phyloP scores from a whole-genome alignment of 2,888 invertebrate genomes.

The Glyphotaelius pellucidus region DNA sequence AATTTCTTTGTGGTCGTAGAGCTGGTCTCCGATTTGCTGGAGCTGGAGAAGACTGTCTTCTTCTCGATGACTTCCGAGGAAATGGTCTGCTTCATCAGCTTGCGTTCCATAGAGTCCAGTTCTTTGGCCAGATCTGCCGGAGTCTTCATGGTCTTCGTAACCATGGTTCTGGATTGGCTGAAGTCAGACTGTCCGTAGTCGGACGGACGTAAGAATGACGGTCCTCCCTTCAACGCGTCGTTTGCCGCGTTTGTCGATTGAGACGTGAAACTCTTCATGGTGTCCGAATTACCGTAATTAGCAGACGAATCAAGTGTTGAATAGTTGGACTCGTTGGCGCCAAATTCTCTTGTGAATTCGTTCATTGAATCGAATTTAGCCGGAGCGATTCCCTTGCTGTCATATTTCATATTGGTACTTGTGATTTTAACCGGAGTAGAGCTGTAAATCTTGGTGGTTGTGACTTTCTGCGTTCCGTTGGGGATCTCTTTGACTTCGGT shows the following conservation, averaged over 20 bases:
- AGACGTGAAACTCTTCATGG: slow-evolving; percentile 69
- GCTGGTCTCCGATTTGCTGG: slow-evolving; percentile 78
- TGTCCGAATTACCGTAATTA: slow-evolving; percentile 70
- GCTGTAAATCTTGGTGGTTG: slow-evolving; percentile 78
- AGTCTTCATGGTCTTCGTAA: slow-evolving; percentile 71
- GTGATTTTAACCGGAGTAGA: slow-evolving; percentile 77
- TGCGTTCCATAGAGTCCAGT: slow-evolving; percentile 80
- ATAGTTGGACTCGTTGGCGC: slow-evolving; percentile 73
- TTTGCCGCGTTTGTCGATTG: slow-evolving; percentile 12
- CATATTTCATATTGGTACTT: slow-evolving; percentile 75
- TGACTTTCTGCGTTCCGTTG: slow-evolving; percentile 77
- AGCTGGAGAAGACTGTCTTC: slow-evolving; percentile 82
- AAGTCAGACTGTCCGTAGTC: slow-evolving; percentile 75
- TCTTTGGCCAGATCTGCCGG: slow-evolving; percentile 74
- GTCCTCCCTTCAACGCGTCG: slow-evolving; percentile 50
- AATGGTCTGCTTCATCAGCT: slow-evolving; percentile 82
- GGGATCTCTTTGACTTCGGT: slow-evolving; percentile 78
- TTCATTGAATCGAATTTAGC: slow-evolving; percentile 76
- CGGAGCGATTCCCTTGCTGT: slow-evolving; percentile 64
- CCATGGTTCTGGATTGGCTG: slow-evolving; percentile 70
- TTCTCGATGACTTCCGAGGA: slow-evolving; percentile 83
- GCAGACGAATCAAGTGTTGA: slow-evolving; percentile 69
- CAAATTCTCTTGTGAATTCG: slow-evolving; percentile 76
- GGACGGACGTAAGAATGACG: slow-evolving; percentile 75
- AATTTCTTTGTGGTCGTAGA: slow-evolving; percentile 79